Base-by-base conservation (phyloP, 2,888 invertebrate genomes). In the Cyrtodaria siliqua region DNA sequence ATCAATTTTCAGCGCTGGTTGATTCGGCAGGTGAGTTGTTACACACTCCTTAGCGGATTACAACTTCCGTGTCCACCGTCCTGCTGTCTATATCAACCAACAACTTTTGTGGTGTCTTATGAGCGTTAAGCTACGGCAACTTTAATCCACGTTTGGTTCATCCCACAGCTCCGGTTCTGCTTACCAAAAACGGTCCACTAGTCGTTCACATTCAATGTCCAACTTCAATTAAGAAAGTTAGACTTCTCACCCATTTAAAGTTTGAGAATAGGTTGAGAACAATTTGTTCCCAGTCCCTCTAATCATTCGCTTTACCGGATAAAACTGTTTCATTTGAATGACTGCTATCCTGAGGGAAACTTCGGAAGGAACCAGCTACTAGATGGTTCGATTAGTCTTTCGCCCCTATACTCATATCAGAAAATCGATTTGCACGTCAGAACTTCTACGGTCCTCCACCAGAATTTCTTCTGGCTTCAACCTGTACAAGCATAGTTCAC, bases 371-470 rank as follows among this genome's bases (percentile, higher is more conserved):
- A 44, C 44, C 44, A 44, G 44, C 44, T 44, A 95, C 95, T 95
- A 95, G 95, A 95, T 95, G 95, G 95, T 95, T 95, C 95, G 95
- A 95, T 95, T 95, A 95, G 93, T 93, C 93, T 94, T 94, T 94
- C 93, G 93, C 93, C 95, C 95, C 95, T 95, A 95, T 95, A 95
- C 95, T 95, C 95, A 95, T 95, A 94, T 95, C 95, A 93, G 95
- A 95, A 95, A 95, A 96, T 95, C 95, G 95, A 96, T 96, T 96
- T 95, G 95, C 95, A 95, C 95, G 95, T 95, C 95, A 95, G 95
- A 95, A 95, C 94, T 95, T 95, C 95, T 95, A 93, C 95, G 95
- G 95, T 94, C 95, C 94, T 95, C 95, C 95, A 95, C 94, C 95
- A 95, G 94, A 94, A 94, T 95, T 95, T 95, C 95, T 94, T 94